These are phyloP conservation scores for Crocuta crocuta DNA, from an alignment of 2,113 vertebrate species.

Conservation along the genomic window DNA sequence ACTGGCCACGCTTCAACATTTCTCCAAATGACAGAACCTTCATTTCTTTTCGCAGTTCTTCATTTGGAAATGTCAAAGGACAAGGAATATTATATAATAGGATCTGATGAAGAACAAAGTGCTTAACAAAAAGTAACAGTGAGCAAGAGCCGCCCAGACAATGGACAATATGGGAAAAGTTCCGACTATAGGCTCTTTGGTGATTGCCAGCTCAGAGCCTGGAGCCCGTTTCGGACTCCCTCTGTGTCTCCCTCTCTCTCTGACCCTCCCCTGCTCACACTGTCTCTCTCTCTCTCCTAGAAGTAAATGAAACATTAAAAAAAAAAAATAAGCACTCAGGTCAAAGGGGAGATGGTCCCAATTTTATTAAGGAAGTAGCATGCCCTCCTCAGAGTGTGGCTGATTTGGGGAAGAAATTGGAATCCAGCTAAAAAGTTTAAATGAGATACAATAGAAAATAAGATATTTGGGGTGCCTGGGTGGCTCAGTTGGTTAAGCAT, in stretches of 20 bases:
- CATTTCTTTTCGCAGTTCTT: not conserved
- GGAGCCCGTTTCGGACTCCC: too few species aligned
- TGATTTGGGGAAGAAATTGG: not conserved
- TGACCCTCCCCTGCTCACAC: too few species aligned
- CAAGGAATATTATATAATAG: not conserved
- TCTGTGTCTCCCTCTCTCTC: too few species aligned
- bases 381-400: not conserved
- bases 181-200: not conserved
- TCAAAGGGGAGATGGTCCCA: not conserved
- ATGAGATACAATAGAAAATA: not conserved
- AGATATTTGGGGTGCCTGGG: not conserved
- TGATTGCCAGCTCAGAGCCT: too few species aligned
- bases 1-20: not conserved
- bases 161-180: not conserved
- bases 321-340: not conserved
- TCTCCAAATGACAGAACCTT: not conserved
- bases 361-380: not conserved
- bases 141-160: not conserved
- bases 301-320: too few species aligned
- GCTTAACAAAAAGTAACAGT: not conserved
- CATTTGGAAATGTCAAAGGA: constrained; percentile 6
- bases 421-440: not conserved
- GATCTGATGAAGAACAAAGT: not conserved
- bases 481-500: too few species aligned
- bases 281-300: too few species aligned